phyloP scores from a whole-genome alignment of 2,888 invertebrate species.

The Drosophila glabriapex region DNA sequence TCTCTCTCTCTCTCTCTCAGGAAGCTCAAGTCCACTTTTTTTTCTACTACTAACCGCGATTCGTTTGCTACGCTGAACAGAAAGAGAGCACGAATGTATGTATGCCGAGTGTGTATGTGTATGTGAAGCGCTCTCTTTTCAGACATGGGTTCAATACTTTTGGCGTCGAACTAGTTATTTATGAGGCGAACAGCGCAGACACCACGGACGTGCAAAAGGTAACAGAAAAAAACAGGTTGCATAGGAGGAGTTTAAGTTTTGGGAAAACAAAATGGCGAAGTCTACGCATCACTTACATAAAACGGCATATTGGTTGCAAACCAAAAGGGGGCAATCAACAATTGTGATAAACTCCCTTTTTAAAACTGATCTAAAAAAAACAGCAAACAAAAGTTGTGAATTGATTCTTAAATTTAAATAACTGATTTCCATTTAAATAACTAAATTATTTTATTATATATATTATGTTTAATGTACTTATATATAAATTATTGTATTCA shows the following conservation, averaged over 20 bases:
- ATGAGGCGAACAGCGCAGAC: constrained; percentile 6
- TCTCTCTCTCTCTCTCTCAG: background rate
- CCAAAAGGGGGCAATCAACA: background rate
- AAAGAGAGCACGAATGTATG: background rate
- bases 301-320: background rate
- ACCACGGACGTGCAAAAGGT: constrained; percentile 1
- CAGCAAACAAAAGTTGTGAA: background rate
- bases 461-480: background rate
- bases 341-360: background rate
- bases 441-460: background rate
- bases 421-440: background rate
- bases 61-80: background rate
- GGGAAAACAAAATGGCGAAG: constrained; percentile 44
- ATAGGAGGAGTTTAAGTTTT: constrained; percentile 49
- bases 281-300: background rate
- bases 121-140: constrained; percentile 25
- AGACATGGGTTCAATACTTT: constrained; percentile 38
- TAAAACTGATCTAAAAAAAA: background rate
- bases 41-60: background rate
- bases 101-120: background rate
- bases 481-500: background rate
- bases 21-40: background rate
- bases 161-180: constrained; percentile 26
- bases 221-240: constrained; percentile 40
- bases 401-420: background rate